Evolutionary conservation across 2,888 invertebrate genomes (phyloP), one percentile per base, ranked within the genome.

Genomic region (Ophion slaviceki): DNA sequence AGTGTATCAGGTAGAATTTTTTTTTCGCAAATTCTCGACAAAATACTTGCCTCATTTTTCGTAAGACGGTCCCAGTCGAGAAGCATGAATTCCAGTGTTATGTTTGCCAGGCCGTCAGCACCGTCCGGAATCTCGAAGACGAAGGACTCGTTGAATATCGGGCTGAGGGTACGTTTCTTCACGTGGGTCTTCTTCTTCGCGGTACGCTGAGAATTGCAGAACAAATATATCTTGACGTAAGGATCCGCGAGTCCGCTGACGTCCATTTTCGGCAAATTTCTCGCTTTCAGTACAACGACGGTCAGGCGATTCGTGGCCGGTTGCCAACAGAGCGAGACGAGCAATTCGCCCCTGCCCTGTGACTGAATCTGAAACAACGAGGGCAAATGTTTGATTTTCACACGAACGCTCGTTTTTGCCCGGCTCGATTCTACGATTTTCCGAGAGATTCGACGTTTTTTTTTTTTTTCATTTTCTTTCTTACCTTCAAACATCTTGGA

Each of bases 151-250:
- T 99, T 99, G 95, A 99, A 99, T 80, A 99, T 99, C 0, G 99
- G 99, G 95, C 98, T 99, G 90, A 99, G 95, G 0, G 99, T 99
- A 81, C 99, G 96, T 94, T 99, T 99, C 96, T 99, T 99, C 72
- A 99, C 99, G 94, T 99, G 99, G 0, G 99, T 99, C 95, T 99
- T 99, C 96, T 99, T 99, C 95, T 99, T 99, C 72, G 99, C 98
- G 91, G 99, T 98, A 88, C 99, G 97, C 93, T 99, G 99, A n/a
- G 98, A 98, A 94, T 99, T 99, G 95, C 98, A 99, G 79, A 99
- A 95, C 90, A 99, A 95, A 94, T 99, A 99, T 94, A 99, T 98
- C 95, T 99, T 99, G 72, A 99, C 99, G 94, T 96, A 99, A 82
- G 99, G 99, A 95, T 99, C 99, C 94, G 99, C 99, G 71, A 99